Base-by-base conservation (phyloP, 2,797 vertebrate species). In the Hafferia zeledoni region DNA sequence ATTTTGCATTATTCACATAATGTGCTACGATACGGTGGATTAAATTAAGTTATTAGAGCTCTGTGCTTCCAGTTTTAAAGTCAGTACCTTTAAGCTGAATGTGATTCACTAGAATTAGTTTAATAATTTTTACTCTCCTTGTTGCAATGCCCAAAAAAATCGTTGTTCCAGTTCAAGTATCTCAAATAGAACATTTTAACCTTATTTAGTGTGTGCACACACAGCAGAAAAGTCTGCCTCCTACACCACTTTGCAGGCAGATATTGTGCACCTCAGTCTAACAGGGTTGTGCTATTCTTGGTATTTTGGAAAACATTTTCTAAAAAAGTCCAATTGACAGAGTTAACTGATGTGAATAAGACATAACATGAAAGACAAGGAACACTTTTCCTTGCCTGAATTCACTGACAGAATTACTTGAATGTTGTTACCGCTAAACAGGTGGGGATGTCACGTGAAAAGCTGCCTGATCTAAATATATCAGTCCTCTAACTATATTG, bases 391-490 rank as follows among this genome's bases (percentile, higher is more conserved):
- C 77, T 75, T 92, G 70, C 63, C 64, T 74, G 53, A 84, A 65
- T 85, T 91, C 55, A 89, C 47, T 72, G n/a, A 70, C 17, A 76
- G 71, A 56, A 24, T n/a, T 50, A 52, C 24, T 50, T 82, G 68
- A 80, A 63, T 69, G 49, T 33, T 77, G 33, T 74, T 90, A 70
- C 25, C 65, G 65, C 70, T 61, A 50, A 95, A n/a, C 49, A 75
- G 87, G 72, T 92, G 68, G 61, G 39, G 18, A 39, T 80, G 33
- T 86, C 83, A 61, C n/a, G 81, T 84, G 57, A 67, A 87, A 96
- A 92, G 22, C 49, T 76, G 46, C 19, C n/a, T 17, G 35, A 74
- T 85, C 80, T 90, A 92, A 95, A 89, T 89, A 94, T 49, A 61
- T 82, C 55, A 82, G 44, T 71, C 27, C 10, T 83, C 56, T 90